These are phyloP conservation scores for Ceratina japonica DNA, from an alignment of 1,140 invertebrate species.

Conservation along the genomic window DNA sequence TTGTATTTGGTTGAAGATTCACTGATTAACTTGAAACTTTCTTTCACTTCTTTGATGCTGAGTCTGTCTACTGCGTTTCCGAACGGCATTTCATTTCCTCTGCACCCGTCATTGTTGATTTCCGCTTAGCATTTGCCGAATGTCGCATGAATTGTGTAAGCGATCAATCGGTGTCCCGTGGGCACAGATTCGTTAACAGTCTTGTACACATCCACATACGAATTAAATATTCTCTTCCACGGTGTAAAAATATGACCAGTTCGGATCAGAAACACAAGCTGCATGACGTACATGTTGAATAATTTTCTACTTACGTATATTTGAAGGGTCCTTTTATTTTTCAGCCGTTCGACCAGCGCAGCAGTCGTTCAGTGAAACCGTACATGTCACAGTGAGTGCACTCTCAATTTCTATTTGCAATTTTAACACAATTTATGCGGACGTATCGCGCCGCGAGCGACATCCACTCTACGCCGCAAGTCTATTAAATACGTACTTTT, in stretches of 20 bases:
- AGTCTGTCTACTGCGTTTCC: neutral
- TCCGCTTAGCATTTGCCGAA: slow-evolving; percentile 54
- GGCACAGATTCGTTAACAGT: neutral
- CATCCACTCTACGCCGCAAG: too few relatives aligned
- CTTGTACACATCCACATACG: neutral
- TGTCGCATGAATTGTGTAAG: slow-evolving; percentile 47
- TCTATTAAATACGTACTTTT: too few relatives aligned
- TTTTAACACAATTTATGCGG: too few relatives aligned
- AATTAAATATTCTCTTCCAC: neutral
- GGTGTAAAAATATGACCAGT: neutral
- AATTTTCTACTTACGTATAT: neutral
- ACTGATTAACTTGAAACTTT: neutral
- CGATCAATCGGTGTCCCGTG: neutral
- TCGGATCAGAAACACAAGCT: neutral
- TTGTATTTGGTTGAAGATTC: too few relatives aligned
- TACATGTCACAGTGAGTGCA: slow-evolving; percentile 86
- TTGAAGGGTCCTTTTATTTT: slow-evolving; percentile 58
- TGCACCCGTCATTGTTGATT: neutral
- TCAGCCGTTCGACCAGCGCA: slow-evolving; percentile 77
- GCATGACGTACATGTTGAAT: slow-evolving; percentile 16
- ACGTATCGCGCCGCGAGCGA: too few relatives aligned
- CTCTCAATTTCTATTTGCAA: neutral
- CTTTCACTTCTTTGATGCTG: neutral
- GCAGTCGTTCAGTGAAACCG: slow-evolving; percentile 79
- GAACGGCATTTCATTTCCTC: slow-evolving; percentile 38